Conservation (phyloP, 2,797 vertebrate genomes). For the Micrastur ruficollis region DNA sequence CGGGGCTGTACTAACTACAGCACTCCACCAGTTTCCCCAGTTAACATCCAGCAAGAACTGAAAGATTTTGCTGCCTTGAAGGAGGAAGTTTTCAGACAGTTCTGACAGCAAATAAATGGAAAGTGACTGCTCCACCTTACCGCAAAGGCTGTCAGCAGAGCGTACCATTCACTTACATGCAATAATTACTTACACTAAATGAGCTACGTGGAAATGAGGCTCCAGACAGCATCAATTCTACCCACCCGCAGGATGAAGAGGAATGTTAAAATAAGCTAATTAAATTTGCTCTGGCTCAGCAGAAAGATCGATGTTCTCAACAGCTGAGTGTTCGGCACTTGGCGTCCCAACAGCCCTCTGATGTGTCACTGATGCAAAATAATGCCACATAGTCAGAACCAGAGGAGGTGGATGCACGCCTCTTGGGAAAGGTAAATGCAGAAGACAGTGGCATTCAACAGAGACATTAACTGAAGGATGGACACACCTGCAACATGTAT, state of each 20-base stretch:
- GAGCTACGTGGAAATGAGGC: background rate
- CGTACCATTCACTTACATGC: background rate
- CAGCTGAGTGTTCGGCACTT: conserved; percentile 6
- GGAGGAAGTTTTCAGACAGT: background rate
- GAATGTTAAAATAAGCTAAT: conserved; percentile 51
- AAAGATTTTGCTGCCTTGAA: background rate
- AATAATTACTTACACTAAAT: conserved; percentile 29
- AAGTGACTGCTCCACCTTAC: background rate
- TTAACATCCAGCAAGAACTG: background rate
- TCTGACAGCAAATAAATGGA: conserved; percentile 21
- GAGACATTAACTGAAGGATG: background rate
- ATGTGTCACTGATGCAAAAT: background rate
- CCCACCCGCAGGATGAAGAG: background rate
- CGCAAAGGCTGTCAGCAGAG: background rate
- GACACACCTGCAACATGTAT: background rate
- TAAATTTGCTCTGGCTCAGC: conserved; percentile 44
- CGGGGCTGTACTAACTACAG: background rate
- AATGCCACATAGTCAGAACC: background rate
- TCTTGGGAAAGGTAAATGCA: background rate
- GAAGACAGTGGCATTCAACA: background rate
- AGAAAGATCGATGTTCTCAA: conserved; percentile 14
- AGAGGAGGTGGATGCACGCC: background rate
- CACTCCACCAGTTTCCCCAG: background rate
- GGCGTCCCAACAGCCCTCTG: background rate
- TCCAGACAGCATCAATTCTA: conserved; percentile 44